Evolutionary conservation across 2,113 vertebrate species (phyloP), one percentile per base, ranked within the genome.

Genomic region (Neopipo cinnamomea): DNA sequence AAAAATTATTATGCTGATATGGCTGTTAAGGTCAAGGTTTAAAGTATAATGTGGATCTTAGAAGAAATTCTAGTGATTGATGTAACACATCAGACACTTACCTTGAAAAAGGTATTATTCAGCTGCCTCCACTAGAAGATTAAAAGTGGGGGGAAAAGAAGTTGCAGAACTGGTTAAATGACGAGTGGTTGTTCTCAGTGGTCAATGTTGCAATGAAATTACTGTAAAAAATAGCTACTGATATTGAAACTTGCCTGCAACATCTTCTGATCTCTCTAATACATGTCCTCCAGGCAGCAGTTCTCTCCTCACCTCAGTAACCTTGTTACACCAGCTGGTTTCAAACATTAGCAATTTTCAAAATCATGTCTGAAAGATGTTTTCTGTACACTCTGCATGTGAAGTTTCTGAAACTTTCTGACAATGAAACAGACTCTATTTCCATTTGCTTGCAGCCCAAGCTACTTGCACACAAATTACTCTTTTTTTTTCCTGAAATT

Each of bases 1-100:
- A 87, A 82, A 97, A 89, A 91, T 91, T 83, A 93, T 97, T 92
- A 92, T 85, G 75, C 82, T 93, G 84, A 92, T 91, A 80, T 46
- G 65, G 84, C 71, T 96, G 91, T 90, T 96, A 75, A 96, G 93
- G 89, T 97, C 95, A 97, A 96, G 80, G 89, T 95, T 94, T 93
- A 95, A 95, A 90, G 90, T 88, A 94, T 91, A 93, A 94, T 91
- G 80, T 84, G 89, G 76, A 68, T 90, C 85, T 97, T 96, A 82
- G 87, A 93, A 88, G 85, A 86, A 76, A 90, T 76, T 94, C 83
- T 28, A 56, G 89, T 95, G 91, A 95, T 85, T 86, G 88, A 88
- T 96, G 88, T 79, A 89, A 93, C 67, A 74, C 67, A 92, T 89
- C 83, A 96, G 91, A 92, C 83, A 66, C 75, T 95, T 95, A 87